Percentiles rank a stretch among this genome's conserved stretches.
Evolutionary conservation across 2,797 vertebrate species (phyloP).

Genomic region (Falco concolor): DNA sequence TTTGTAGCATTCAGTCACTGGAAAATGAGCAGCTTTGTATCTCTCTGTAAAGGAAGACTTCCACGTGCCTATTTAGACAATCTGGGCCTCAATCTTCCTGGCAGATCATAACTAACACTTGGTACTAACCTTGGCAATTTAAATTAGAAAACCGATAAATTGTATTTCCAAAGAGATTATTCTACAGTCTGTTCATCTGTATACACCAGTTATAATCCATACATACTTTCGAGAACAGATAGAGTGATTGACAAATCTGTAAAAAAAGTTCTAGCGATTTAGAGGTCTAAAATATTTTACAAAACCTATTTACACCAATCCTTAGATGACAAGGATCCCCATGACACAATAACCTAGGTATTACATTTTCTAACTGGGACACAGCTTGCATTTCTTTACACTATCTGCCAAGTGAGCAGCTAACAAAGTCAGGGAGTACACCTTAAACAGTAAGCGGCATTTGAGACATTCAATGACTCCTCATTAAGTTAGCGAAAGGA

Average conservation of each 20-base stretch:
- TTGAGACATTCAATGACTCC: background rate
- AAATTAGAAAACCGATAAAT: background rate
- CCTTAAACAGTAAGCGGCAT: background rate
- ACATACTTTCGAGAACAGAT: background rate
- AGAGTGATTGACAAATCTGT: background rate
- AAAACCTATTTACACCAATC: background rate
- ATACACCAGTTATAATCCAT: background rate
- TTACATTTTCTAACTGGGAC: background rate
- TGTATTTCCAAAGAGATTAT: background rate
- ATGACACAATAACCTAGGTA: background rate
- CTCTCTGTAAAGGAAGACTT: background rate
- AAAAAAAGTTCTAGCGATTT: background rate
- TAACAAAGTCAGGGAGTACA: background rate
- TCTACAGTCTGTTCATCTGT: background rate
- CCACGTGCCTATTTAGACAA: background rate
- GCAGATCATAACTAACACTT: background rate
- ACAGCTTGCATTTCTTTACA: background rate
- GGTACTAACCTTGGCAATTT: background rate
- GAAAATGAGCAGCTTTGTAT: background rate
- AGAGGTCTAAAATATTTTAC: background rate
- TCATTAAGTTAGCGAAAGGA: constrained; percentile 27
- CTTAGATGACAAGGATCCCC: background rate
- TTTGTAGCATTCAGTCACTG: background rate
- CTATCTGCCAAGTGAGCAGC: background rate
- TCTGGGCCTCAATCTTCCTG: background rate